Evolutionary conservation across 2,888 invertebrate genomes (phyloP).

Genomic region (Adelognathus sp.): DNA sequence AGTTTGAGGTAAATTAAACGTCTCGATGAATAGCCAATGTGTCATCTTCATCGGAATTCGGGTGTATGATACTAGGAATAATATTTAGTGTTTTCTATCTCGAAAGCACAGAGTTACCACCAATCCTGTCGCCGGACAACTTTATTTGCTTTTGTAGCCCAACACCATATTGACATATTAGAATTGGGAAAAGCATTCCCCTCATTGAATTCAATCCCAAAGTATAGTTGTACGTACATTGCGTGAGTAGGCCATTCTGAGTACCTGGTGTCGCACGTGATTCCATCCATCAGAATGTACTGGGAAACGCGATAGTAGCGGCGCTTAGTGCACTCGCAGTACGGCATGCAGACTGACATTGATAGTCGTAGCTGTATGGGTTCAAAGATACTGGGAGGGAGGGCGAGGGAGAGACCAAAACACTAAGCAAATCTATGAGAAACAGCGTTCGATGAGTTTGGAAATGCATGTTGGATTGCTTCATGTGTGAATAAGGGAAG

Average conservation of each 20-base stretch:
- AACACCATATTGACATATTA: no score
- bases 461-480: constrained; percentile 9
- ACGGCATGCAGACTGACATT: constrained; percentile 73
- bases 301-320: constrained; percentile 66
- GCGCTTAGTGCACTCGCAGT: constrained; percentile 69
- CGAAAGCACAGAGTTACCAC: no score
- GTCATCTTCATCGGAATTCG: no score
- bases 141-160: no score
- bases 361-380: constrained; percentile 59
- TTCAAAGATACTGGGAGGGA: not conserved
- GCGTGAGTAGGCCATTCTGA: not conserved
- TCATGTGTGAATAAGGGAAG: constrained; percentile 16
- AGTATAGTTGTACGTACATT: not conserved
- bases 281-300: constrained; percentile 35
- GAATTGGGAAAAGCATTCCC: no score
- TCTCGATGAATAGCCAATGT: no score
- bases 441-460: not conserved
- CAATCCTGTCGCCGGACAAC: no score
- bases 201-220: not conserved
- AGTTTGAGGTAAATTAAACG: no score
- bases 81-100: no score
- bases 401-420: not conserved
- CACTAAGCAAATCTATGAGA: constrained; percentile 7
- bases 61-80: no score
- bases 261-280: constrained; percentile 10